These are phyloP conservation scores for Cydia pomonella DNA, from an alignment of 1,140 invertebrate genomes.

Conservation along the genomic window DNA sequence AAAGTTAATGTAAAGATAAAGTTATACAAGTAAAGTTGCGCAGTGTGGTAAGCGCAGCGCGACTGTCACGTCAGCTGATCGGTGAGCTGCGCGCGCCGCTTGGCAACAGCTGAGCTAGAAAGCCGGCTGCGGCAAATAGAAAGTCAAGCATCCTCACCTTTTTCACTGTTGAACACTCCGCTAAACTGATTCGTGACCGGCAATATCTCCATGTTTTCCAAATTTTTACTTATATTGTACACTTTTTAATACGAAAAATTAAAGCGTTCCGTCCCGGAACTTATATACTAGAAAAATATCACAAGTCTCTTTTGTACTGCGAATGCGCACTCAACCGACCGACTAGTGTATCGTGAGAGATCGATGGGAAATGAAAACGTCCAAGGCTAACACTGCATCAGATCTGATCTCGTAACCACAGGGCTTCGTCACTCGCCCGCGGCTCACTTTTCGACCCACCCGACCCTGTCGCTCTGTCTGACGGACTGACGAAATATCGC, in stretches of 20 bases:
- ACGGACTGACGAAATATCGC: slow-evolving; percentile 69
- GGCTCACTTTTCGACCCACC: slow-evolving; percentile 70
- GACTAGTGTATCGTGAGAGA: slow-evolving; percentile 73
- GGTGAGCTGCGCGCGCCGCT: slow-evolving; percentile 65
- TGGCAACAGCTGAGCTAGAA: slow-evolving; percentile 75
- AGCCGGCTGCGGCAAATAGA: slow-evolving; percentile 66
- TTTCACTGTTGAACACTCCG: slow-evolving; percentile 80
- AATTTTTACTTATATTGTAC: slow-evolving; percentile 81
- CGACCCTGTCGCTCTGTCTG: slow-evolving; percentile 73
- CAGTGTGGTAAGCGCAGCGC: slow-evolving; percentile 72
- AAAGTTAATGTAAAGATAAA: slow-evolving; percentile 32
- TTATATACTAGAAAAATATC: slow-evolving; percentile 78
- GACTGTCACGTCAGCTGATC: slow-evolving; percentile 34
- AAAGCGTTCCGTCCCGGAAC: slow-evolving; percentile 71
- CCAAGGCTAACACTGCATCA: slow-evolving; percentile 71
- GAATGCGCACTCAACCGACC: slow-evolving; percentile 69
- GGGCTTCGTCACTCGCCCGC: slow-evolving; percentile 73
- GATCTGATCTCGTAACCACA: slow-evolving; percentile 78
- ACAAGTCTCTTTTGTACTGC: slow-evolving; percentile 81
- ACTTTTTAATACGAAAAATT: slow-evolving; percentile 73
- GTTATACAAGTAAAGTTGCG: slow-evolving; percentile 34
- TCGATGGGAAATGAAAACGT: slow-evolving; percentile 68
- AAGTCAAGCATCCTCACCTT: slow-evolving; percentile 76
- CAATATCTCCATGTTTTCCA: slow-evolving; percentile 81
- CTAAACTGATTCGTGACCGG: slow-evolving; percentile 80